phyloP scores from a whole-genome alignment of 2,888 invertebrate species.

The Caenorhabditis japonica region DNA sequence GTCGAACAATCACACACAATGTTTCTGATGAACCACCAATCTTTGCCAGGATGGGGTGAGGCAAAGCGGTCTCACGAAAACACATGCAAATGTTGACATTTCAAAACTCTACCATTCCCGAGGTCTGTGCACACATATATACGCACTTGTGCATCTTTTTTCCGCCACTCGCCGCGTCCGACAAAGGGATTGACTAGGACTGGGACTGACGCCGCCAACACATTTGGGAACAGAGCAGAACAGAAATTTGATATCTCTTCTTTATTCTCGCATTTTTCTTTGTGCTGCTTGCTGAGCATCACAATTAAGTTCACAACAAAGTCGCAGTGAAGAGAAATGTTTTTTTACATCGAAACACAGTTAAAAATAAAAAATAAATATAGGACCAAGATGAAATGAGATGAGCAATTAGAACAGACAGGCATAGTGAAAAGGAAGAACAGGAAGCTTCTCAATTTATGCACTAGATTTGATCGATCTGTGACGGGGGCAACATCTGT shows the following conservation, averaged over 20 bases:
- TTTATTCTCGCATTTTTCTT: no score
- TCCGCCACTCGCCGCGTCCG: slow-evolving; percentile 25
- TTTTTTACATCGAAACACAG: no score
- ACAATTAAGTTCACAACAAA: no score
- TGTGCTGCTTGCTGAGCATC: no score
- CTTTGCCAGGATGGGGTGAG: background rate
- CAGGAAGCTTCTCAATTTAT: slow-evolving; percentile 21
- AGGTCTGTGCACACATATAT: slow-evolving; percentile 50
- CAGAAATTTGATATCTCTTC: slow-evolving; percentile 44
- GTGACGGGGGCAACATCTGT: slow-evolving; percentile 38
- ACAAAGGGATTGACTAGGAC: slow-evolving; percentile 43
- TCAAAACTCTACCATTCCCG: slow-evolving; percentile 52
- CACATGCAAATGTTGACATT: slow-evolving; percentile 53
- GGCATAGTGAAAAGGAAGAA: background rate
- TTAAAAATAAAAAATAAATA: slow-evolving; percentile 2
- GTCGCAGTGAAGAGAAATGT: no score
- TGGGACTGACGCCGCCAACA: slow-evolving; percentile 30
- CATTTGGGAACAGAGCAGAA: slow-evolving; percentile 37
- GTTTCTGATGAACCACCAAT: background rate
- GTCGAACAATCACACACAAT: background rate
- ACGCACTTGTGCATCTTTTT: slow-evolving; percentile 43
- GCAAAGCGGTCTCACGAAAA: slow-evolving; percentile 39
- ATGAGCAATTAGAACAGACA: slow-evolving; percentile 12
- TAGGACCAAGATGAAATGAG: slow-evolving; percentile 7
- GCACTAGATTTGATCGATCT: slow-evolving; percentile 27